A percentile compares a stretch with the other conserved stretches of the same genome.
These are phyloP conservation scores for Ichneumoninae sp. DNA, from an alignment of 2,888 invertebrate species.

Conservation along the genomic window DNA sequence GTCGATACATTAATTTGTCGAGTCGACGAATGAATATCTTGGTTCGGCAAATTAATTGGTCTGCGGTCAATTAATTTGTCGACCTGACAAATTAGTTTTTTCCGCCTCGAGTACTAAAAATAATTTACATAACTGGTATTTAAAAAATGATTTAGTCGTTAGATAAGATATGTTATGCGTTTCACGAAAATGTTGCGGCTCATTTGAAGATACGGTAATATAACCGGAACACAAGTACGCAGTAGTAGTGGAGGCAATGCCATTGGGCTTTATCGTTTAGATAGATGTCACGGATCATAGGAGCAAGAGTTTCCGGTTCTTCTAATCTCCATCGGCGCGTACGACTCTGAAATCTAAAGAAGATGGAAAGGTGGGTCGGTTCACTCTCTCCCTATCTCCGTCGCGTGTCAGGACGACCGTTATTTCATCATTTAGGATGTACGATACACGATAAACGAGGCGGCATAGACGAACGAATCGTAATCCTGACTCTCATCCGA, in stretches of 20 bases:
- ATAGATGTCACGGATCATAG: constrained; percentile 47
- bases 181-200: neutral
- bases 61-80: neutral
- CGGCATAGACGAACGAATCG: neutral
- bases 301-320: constrained; percentile 48
- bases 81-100: too few species aligned
- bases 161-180: neutral
- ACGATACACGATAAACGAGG: neutral
- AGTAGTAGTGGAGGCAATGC: neutral
- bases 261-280: constrained; percentile 10
- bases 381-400: neutral
- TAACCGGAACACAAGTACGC: neutral
- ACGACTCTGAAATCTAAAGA: neutral
- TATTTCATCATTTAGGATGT: neutral
- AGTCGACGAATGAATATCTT: too few species aligned
- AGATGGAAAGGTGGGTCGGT: neutral
- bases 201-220: neutral
- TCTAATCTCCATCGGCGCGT: neutral
- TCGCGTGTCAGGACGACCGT: neutral
- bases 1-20: too few species aligned
- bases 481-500: neutral
- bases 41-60: neutral
- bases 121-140: neutral
- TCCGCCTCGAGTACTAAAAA: too few species aligned
- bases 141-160: neutral